A percentile compares a stretch with the other conserved stretches of the same genome.
phyloP scores from a whole-genome alignment of 2,888 invertebrate species.

The Caenorhabditis drosophilae region DNA sequence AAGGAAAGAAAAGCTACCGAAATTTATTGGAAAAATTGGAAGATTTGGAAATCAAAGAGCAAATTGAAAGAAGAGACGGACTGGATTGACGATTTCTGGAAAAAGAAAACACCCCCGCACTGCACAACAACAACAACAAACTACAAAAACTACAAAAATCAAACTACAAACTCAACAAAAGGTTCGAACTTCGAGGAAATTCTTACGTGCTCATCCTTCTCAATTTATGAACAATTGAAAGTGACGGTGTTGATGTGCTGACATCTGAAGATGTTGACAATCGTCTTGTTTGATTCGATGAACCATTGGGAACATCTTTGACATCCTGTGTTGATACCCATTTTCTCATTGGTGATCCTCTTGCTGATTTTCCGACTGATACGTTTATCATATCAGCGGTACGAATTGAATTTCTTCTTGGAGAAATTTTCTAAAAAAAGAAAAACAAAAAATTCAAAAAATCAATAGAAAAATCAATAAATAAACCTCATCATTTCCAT shows the following conservation, averaged over 20 bases:
- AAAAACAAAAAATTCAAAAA: too few species aligned
- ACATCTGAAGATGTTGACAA: slow-evolving; percentile 32
- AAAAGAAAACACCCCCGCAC: neutral
- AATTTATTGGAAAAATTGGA: slow-evolving; percentile 10
- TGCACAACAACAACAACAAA: too few species aligned
- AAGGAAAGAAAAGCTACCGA: too few species aligned
- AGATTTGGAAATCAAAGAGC: slow-evolving; percentile 20
- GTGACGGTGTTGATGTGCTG: slow-evolving; percentile 13
- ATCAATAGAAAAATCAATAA: neutral
- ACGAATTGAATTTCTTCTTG: slow-evolving; percentile 22
- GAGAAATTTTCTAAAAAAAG: neutral
- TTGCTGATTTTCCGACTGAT: slow-evolving; percentile 39
- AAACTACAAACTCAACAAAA: neutral
- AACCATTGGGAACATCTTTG: slow-evolving; percentile 17
- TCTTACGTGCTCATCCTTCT: slow-evolving; percentile 25
- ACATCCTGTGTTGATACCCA: slow-evolving; percentile 51
- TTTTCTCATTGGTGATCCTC: slow-evolving; percentile 52
- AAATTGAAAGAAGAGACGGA: slow-evolving; percentile 30
- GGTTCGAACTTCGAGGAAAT: neutral
- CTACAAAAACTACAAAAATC: too few species aligned
- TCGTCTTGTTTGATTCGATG: slow-evolving; percentile 9
- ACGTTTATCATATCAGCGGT: slow-evolving; percentile 42
- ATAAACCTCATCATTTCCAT: slow-evolving; percentile 3
- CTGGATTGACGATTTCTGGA: slow-evolving; percentile 31
- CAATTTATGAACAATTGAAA: slow-evolving; percentile 26